Base-by-base conservation (phyloP, 1,140 invertebrate species). In the Sipha flava region DNA sequence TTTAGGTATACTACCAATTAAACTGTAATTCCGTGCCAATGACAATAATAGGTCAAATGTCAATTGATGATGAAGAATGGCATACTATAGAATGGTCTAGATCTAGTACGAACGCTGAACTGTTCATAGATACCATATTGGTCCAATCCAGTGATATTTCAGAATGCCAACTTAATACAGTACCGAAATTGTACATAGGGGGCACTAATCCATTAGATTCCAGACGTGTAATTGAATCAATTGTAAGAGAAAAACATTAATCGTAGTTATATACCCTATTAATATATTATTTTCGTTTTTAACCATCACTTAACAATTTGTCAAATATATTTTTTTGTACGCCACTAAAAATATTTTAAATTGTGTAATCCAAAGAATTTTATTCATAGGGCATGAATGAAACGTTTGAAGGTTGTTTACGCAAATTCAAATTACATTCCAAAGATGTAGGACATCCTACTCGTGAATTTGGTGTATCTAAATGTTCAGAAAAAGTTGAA, bases 341-440 rank as follows among this genome's bases (percentile, higher is more conserved):
- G n/a, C n/a, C 37, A 40, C 4, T 6, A 40, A 6, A 40, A 40
- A 40, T 40, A 40, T 40, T 40, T 40, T 40, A 4, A 10, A 40
- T 40, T 40, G 37, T 10, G 37, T 40, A 40, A 6, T 40, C 37
- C n/a, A n/a, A 1, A 37, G 37, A 37, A 1, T n/a, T 37, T 14
- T 26, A 37, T 18, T 47, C 29, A 26, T 83, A 92, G 88, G 87
- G 87, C 29, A 75, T 77, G 52, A 80, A 80, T 40, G 54, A 66
- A 52, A 90, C 92, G 26, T 98, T 97, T 84, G 90, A 89, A 82
- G 97, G 97, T 26, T 99, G 97, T 85, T 86, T 99, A 18, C 88
- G 90, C 70, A 92, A 95, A 66, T 89, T 98, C 43, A 87, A 88
- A 84, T 87, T 94, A 83, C 92, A 93, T 83, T 23, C 29, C 5